These are phyloP conservation scores for Acrocephalus scirpaceus DNA, from an alignment of 2,797 vertebrate species.

Conservation along the genomic window DNA sequence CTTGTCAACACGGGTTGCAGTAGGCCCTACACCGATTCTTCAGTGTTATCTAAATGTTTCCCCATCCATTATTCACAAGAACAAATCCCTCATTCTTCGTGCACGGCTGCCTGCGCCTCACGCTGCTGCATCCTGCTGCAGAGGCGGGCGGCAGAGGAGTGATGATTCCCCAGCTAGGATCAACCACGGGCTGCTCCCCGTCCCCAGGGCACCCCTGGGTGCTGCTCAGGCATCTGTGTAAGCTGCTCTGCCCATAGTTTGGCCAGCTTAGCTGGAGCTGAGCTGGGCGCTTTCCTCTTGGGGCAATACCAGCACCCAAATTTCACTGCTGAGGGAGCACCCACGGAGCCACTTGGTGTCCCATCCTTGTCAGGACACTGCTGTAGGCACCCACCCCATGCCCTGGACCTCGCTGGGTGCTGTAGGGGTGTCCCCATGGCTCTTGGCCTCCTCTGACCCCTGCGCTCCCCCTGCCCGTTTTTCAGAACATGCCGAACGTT, in stretches of 20 bases:
- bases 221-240: neutral
- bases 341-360: accelerated
- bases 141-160: neutral
- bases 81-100: neutral
- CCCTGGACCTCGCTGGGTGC: accelerated
- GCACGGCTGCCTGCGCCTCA: neutral
- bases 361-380: neutral
- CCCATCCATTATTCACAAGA: slow-evolving; percentile 23
- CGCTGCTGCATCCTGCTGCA: neutral
- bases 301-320: accelerated
- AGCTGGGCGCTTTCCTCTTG: neutral
- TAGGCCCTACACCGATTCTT: neutral
- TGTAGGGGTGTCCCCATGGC: accelerated
- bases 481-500: slow-evolving; percentile 97
- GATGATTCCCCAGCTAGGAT: neutral
- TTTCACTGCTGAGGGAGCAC: neutral
- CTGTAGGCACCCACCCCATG: neutral
- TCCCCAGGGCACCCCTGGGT: neutral
- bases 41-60: neutral
- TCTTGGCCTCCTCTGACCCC: neutral
- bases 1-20: neutral
- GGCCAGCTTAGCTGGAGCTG: neutral
- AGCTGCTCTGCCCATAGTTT: neutral
- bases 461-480: neutral
- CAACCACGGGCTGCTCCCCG: neutral